phyloP scores from a whole-genome alignment of 92 coral and sea anemone genomes.

The Porites divaricata region DNA sequence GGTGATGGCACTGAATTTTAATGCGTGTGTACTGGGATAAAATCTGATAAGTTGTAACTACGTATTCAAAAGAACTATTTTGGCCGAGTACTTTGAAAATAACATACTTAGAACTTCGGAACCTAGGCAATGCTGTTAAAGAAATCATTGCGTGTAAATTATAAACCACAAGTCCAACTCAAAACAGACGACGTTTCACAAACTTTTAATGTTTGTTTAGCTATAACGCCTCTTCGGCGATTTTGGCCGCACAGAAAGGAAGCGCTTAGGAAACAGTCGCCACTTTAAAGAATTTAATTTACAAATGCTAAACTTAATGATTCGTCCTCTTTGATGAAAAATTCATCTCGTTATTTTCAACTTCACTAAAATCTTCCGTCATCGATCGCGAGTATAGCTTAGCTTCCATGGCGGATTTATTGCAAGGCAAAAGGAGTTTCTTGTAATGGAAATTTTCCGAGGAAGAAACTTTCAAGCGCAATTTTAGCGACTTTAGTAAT shows the following conservation, averaged over 20 bases:
- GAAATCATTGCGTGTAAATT: conserved; percentile 15
- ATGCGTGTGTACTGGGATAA: neutral
- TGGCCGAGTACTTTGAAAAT: too few species aligned
- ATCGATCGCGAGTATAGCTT: too few species aligned
- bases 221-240: conserved; percentile 22
- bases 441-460: neutral
- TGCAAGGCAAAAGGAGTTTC: neutral
- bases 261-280: conserved; percentile 21
- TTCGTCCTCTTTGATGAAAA: neutral
- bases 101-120: neutral
- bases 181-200: neutral
- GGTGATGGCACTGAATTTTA: neutral
- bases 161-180: conserved; percentile 19
- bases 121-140: neutral
- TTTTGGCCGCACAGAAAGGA: conserved; percentile 27
- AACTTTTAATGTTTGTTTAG: conserved; percentile 34
- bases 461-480: neutral
- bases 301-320: conserved; percentile 6
- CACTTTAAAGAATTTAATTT: conserved; percentile 27
- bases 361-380: too few species aligned
- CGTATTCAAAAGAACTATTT: too few species aligned
- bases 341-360: neutral
- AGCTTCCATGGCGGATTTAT: too few species aligned
- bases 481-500: neutral
- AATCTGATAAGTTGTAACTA: too few species aligned